Evolutionary conservation across 2,888 invertebrate species (phyloP), one percentile per base, ranked within the genome.

Genomic region (Callimorpha dominula): DNA sequence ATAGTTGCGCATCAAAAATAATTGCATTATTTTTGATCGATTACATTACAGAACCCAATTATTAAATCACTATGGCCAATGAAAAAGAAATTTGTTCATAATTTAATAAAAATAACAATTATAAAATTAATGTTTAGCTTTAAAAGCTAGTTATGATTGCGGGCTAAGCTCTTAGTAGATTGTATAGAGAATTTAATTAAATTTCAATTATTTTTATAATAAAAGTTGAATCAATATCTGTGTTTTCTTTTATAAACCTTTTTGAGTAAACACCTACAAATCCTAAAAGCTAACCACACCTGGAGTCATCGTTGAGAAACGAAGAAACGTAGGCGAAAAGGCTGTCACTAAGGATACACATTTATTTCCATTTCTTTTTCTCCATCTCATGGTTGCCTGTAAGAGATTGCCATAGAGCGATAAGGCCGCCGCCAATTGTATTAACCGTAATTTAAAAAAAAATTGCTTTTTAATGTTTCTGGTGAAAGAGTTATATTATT

Each of bases 171-270:
- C 92, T 89, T 86, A 86, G 89, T 90, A 91, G 86, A 86, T 86
- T 86, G 87, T 84, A 89, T 92, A 92, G 91, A 90, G 65, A 86
- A 89, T 90, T 91, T 87, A 92, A 92, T 90, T 88, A 86, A 91
- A 90, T 93, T 94, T 94, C 90, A 92, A 93, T 90, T 95, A 95
- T 95, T 94, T 95, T 95, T 94, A 86, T 95, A 95, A 91, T 92
- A 94, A 95, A 95, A 91, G 60, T 68, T 72, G 70, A 79, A 85
- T 86, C 79, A 76, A 76, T 70, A 63, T 68, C 49, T 77, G 49
- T 67, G 31, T 52, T 62, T 64, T 40, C 8, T 62, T 62, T 52
- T 11, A 50, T 31, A 14, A 14, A 8, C 12, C 12, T 5, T 17
- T 63, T 17, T 1, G 1, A 52, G 6, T 7, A 52, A 52, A 52